Percentiles rank a stretch among this genome's conserved stretches.
Conservation (phyloP, 1,140 invertebrate genomes). For the Aphelenchoides avenae region DNA sequence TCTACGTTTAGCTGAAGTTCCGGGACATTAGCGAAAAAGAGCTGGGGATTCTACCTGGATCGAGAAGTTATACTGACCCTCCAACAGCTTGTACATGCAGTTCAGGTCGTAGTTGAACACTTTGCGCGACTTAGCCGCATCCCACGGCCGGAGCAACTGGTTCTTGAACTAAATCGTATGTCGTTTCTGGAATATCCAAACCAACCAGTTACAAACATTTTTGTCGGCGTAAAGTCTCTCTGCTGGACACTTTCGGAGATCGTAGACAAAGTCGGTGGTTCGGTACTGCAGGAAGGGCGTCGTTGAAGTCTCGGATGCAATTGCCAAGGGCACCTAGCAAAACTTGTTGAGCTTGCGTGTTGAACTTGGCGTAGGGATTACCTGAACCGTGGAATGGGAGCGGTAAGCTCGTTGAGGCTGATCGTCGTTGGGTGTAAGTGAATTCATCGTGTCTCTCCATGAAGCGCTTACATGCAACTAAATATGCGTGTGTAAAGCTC, state of each 20-base stretch:
- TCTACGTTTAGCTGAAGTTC: constrained; percentile 52
- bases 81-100: constrained; percentile 55
- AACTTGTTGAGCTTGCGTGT: too few species aligned
- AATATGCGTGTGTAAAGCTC: too few species aligned
- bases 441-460: too few species aligned
- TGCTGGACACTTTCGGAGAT: constrained; percentile 21
- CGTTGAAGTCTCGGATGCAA: neutral
- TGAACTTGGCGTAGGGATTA: neutral
- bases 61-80: constrained; percentile 53
- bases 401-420: constrained; percentile 17
- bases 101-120: constrained; percentile 56
- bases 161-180: constrained; percentile 44
- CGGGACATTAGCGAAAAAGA: constrained; percentile 6
- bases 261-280: constrained; percentile 34
- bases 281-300: constrained; percentile 42
- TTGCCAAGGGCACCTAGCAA: constrained; percentile 7
- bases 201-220: constrained; percentile 10
- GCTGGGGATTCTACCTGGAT: constrained; percentile 42
- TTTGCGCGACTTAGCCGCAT: constrained; percentile 41
- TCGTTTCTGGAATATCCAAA: constrained; percentile 4
- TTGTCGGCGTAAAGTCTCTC: constrained; percentile 24
- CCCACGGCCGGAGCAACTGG: constrained; percentile 44
- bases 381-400: constrained; percentile 37
- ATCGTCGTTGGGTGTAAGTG: too few species aligned
- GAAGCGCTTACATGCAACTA: too few species aligned